Evolutionary conservation across 92 coral and sea anemone genomes (phyloP).

Genomic region (Pocillopora grandis): DNA sequence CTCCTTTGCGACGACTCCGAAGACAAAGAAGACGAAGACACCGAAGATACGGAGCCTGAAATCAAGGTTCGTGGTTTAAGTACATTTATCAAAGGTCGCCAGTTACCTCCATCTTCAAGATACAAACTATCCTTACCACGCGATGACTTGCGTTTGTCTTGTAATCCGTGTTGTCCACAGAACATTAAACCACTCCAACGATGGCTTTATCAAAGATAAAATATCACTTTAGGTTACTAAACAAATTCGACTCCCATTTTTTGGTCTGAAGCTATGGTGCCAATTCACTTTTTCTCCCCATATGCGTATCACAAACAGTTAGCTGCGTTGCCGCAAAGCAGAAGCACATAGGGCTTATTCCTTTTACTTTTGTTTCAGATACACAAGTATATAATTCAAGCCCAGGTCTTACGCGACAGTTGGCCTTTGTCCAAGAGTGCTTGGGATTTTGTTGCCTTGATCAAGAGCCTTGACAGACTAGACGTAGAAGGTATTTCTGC

Average conservation of each 20-base stretch:
- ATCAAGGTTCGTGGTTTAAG: slow-evolving; percentile 55
- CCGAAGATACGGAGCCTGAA: slow-evolving; percentile 71
- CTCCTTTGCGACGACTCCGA: slow-evolving; percentile 58
- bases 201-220: too few species aligned
- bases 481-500: slow-evolving; percentile 61
- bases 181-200: too few species aligned
- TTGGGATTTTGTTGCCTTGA: slow-evolving; percentile 91
- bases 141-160: background rate
- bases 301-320: too few species aligned
- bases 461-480: slow-evolving; percentile 72
- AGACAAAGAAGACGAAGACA: slow-evolving; percentile 69
- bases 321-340: background rate
- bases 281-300: too few species aligned
- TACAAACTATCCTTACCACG: background rate
- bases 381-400: slow-evolving; percentile 98
- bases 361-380: background rate
- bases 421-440: slow-evolving; percentile 92
- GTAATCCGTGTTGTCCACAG: too few species aligned
- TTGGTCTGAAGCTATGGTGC: too few species aligned
- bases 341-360: background rate
- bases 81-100: background rate
- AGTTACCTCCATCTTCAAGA: background rate
- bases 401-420: slow-evolving; percentile 90
- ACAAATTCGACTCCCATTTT: too few species aligned
- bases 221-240: too few species aligned